Conservation (phyloP, 2,797 vertebrate species). For the Lemur catta region DNA sequence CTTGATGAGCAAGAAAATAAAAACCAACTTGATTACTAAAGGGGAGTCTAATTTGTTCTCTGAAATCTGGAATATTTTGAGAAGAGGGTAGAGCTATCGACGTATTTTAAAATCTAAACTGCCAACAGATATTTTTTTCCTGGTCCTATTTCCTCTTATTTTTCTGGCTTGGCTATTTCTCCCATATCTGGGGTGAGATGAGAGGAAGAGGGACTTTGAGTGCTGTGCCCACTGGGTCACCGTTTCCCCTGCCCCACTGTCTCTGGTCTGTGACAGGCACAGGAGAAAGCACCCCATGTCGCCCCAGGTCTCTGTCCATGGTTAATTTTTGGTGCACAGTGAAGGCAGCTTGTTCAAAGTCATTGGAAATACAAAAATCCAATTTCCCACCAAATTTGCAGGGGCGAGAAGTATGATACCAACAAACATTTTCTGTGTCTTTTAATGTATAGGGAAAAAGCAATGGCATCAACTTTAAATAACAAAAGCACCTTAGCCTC, state of each 20-base stretch:
- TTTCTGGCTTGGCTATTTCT: neutral
- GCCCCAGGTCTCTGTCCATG: neutral
- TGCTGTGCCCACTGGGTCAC: rapidly evolving
- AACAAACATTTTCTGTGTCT: neutral
- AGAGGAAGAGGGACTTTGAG: neutral
- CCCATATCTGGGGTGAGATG: neutral
- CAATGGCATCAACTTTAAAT: neutral
- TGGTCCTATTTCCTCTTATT: neutral
- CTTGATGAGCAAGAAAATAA: neutral
- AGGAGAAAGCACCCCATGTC: rapidly evolving
- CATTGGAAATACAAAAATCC: neutral
- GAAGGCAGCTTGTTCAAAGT: neutral
- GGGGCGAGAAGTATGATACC: neutral
- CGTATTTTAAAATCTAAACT: neutral
- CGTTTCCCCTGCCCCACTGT: rapidly evolving
- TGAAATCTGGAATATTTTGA: neutral
- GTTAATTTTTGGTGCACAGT: too few relatives aligned
- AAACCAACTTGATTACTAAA: neutral
- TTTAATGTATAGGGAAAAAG: neutral
- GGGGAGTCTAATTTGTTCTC: neutral
- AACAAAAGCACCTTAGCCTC: neutral
- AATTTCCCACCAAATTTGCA: neutral
- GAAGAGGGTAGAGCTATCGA: neutral
- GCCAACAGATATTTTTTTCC: neutral
- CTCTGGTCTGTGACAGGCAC: neutral